Conservation (phyloP, 2,113 vertebrate genomes). For the Tychaedon coryphoeus region DNA sequence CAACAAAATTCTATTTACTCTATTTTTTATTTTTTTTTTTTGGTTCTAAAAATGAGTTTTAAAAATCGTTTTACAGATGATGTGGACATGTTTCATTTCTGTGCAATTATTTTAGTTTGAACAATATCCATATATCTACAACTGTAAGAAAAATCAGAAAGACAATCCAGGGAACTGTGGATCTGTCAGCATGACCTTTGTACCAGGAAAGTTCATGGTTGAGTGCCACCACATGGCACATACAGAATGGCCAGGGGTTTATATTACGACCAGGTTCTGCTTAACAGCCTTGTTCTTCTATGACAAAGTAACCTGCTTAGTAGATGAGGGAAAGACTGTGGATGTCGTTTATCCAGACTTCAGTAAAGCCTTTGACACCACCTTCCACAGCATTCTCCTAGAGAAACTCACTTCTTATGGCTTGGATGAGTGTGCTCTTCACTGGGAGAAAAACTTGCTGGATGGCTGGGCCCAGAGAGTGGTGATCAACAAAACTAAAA, state of each 20-base stretch:
- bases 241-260: background rate
- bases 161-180: background rate
- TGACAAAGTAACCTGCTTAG: background rate
- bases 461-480: background rate
- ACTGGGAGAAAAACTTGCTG: background rate
- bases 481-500: background rate
- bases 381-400: background rate
- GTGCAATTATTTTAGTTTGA: background rate
- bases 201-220: background rate
- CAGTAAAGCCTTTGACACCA: background rate
- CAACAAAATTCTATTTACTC: background rate
- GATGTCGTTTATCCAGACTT: background rate
- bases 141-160: background rate
- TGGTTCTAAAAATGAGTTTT: background rate
- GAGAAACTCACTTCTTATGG: background rate
- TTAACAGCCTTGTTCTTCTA: background rate
- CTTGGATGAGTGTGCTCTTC: background rate
- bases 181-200: background rate
- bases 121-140: background rate
- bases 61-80: rapidly evolving
- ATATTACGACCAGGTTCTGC: background rate
- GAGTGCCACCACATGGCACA: no score
- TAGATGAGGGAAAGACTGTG: background rate
- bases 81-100: background rate
- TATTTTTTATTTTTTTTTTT: background rate